Evolutionary conservation across 2,797 vertebrate genomes (phyloP), one percentile per base, ranked within the genome.

Genomic region (Oreortyx pictus): DNA sequence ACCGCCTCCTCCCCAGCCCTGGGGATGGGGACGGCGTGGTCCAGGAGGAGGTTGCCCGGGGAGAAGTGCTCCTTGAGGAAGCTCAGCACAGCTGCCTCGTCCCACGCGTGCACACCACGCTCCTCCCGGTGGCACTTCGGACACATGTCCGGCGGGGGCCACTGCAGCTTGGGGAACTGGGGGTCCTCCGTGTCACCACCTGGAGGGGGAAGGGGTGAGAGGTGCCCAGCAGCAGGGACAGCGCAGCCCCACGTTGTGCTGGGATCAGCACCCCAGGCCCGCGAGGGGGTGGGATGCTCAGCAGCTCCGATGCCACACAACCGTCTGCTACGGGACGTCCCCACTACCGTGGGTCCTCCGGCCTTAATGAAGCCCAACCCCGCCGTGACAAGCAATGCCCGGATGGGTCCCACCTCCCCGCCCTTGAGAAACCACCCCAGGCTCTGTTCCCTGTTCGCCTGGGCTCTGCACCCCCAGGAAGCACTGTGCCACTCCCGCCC

Each of bases 161-260:
- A 99, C 97, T 99, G 99, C 89, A 98, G 93, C 97, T 99, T 99
- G 95, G 98, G 99, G 95, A 99, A 99, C 49, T 96, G 87, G 23
- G 99, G 99, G 94, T 99, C 99, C 93, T 99, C 99, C 1, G 98
- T 99, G 77, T 97, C 89, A 25, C 96, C 94, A 79, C 99, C 99
- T 99, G 95, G n/a, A 91, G 47, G 72, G 75, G 82, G 4, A 17
- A 3, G 20, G 27, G 5, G 9, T 68, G 62, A 90, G 71, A 81
- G 16, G 37, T 12, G 23, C 18, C 24, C 39, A 7, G 37, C 65
- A 43, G 27, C 25, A 31, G 35, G 33, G 41, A 85, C 24, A 10
- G 31, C 0, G 0, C 56, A 49, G 41, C 31, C n/a, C 33, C 29
- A 5, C 31, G 3, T 12, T 14, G 14, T 10, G 64, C 18, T 0